A percentile compares a stretch with the other conserved stretches of the same genome.
Evolutionary conservation across 1,140 invertebrate species (phyloP).

Genomic region (Penaeus chinensis): DNA sequence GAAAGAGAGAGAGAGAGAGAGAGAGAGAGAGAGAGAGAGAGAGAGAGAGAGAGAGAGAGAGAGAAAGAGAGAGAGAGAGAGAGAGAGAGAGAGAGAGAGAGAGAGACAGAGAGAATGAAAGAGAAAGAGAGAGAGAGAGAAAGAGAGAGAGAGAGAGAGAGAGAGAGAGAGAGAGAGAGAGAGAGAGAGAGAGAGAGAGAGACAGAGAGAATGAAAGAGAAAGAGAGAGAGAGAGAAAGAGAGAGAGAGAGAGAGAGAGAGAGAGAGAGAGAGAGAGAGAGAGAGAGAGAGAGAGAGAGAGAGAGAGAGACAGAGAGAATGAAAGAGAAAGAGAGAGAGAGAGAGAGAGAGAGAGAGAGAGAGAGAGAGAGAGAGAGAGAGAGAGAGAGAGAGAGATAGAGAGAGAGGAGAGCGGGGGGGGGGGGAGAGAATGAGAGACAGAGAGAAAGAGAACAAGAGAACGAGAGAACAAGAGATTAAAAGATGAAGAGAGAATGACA

Average conservation of each 20-base stretch:
- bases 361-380: not conserved
- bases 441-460: not conserved
- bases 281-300: not conserved
- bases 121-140: not conserved
- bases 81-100: not conserved
- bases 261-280: not conserved
- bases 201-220: not conserved
- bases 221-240: not conserved
- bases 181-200: not conserved
- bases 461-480: not conserved
- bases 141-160: not conserved
- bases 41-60: not conserved
- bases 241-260: constrained; percentile 1
- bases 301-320: not conserved
- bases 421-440: not conserved
- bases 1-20: not conserved
- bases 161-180: not conserved
- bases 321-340: not conserved
- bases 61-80: not conserved
- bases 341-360: constrained; percentile 2
- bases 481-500: not conserved
- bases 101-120: too few relatives aligned
- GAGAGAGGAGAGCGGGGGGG: not conserved
- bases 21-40: not conserved
- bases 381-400: not conserved